Percentiles rank a stretch among this genome's conserved stretches.
These are phyloP conservation scores for Phocoena phocoena DNA, from an alignment of 2,113 vertebrate species.

Conservation along the genomic window DNA sequence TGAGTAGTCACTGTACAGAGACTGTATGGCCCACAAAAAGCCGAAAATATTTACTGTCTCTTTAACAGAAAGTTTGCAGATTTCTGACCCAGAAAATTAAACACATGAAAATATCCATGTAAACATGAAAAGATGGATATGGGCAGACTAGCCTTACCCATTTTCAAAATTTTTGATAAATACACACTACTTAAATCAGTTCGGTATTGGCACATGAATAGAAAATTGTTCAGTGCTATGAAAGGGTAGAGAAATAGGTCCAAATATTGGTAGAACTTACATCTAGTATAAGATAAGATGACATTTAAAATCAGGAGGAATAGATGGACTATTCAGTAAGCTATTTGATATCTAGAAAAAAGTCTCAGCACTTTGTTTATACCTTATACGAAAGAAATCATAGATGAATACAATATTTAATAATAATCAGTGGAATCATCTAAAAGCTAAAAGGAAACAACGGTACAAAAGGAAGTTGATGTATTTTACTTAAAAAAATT, in stretches of 20 bases:
- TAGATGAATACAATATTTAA: neutral
- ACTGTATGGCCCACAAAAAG: neutral
- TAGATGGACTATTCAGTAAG: neutral
- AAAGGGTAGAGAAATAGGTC: neutral
- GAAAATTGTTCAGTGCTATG: neutral
- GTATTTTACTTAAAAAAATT: neutral
- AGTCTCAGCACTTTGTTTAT: neutral
- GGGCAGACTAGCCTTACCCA: neutral
- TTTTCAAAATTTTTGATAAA: conserved; percentile 33
- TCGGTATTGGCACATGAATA: neutral
- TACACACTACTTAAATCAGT: neutral
- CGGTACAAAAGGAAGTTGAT: neutral
- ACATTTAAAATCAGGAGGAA: conserved; percentile 7
- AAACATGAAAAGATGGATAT: conserved; percentile 23
- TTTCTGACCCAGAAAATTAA: conserved; percentile 41
- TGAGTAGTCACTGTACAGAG: neutral
- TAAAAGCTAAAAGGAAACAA: conserved; percentile 3
- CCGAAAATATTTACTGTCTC: neutral
- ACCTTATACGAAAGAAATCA: neutral
- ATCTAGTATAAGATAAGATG: neutral
- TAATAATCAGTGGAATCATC: neutral
- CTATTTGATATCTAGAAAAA: conserved; percentile 21
- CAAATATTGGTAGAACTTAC: neutral
- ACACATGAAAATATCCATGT: neutral
- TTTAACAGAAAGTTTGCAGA: neutral